These are phyloP conservation scores for Eupithecia tripunctaria DNA, from an alignment of 2,888 invertebrate species.

Conservation along the genomic window DNA sequence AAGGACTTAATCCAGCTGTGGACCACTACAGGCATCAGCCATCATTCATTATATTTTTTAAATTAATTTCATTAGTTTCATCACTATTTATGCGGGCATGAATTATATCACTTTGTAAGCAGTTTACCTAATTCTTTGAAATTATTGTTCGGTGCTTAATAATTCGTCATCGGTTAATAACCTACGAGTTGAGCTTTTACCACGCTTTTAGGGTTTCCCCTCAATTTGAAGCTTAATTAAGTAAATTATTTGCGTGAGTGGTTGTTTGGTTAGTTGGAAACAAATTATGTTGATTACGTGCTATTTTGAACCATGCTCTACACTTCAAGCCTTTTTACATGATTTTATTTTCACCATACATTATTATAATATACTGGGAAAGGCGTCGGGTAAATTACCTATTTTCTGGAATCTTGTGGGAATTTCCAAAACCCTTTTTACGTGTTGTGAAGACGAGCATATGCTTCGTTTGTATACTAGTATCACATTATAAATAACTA, in stretches of 20 bases:
- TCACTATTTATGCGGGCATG: background rate
- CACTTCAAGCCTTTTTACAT: background rate
- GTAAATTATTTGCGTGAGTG: slow-evolving; percentile 20
- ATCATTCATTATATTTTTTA: background rate
- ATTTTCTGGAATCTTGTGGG: no score
- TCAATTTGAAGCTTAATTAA: slow-evolving; percentile 18
- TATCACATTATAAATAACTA: no score
- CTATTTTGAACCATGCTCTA: slow-evolving; percentile 2
- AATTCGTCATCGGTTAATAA: slow-evolving; percentile 3
- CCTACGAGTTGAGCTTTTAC: background rate
- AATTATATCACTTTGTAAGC: background rate
- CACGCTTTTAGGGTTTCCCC: slow-evolving; percentile 14
- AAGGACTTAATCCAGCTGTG: background rate
- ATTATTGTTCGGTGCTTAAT: background rate
- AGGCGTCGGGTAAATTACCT: background rate
- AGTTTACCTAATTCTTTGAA: background rate
- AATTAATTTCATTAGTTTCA: background rate
- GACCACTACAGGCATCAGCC: background rate
- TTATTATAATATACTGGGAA: background rate
- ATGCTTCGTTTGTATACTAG: no score
- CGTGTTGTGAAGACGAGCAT: no score
- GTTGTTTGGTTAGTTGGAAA: slow-evolving; percentile 17
- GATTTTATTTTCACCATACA: background rate
- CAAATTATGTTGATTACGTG: slow-evolving; percentile 14
- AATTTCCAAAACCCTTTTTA: no score